Percentiles rank a stretch among this genome's conserved stretches.
phyloP scores from a whole-genome alignment of 1,140 invertebrate species.

The Musca domestica region DNA sequence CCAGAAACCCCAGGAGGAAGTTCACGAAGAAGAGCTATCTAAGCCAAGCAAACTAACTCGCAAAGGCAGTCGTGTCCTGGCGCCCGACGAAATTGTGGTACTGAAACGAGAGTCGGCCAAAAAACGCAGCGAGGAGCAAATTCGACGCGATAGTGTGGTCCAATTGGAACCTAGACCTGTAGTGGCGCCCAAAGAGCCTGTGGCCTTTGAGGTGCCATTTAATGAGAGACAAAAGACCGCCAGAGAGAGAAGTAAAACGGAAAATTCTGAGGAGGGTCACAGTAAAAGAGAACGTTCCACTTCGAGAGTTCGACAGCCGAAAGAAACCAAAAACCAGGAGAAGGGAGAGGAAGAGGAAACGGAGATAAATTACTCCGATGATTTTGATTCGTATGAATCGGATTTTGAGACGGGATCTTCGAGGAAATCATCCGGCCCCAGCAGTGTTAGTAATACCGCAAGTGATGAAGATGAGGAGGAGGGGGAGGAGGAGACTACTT shows the following conservation, averaged over 20 bases:
- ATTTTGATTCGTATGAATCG: constrained; percentile 60
- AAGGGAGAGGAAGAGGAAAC: constrained; percentile 31
- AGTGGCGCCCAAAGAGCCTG: constrained; percentile 28
- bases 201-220: constrained; percentile 50
- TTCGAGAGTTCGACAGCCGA: not conserved
- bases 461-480: constrained; percentile 30
- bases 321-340: not conserved
- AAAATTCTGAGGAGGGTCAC: not conserved
- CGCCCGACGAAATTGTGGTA: constrained; percentile 46
- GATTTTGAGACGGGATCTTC: constrained; percentile 55
- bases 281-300: not conserved
- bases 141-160: constrained; percentile 19
- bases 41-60: constrained; percentile 23
- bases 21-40: constrained; percentile 26
- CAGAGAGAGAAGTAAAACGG: not conserved
- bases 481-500: not conserved
- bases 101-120: constrained; percentile 43
- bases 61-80: constrained; percentile 40
- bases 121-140: constrained; percentile 31
- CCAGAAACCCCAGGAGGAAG: not conserved
- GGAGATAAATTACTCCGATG: constrained; percentile 56
- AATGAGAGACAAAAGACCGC: constrained; percentile 29
- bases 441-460: constrained; percentile 28
- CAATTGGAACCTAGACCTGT: not conserved
- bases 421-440: constrained; percentile 22